These are phyloP conservation scores for Odontocolon sp. DNA, from an alignment of 2,888 invertebrate genomes.

Conservation along the genomic window DNA sequence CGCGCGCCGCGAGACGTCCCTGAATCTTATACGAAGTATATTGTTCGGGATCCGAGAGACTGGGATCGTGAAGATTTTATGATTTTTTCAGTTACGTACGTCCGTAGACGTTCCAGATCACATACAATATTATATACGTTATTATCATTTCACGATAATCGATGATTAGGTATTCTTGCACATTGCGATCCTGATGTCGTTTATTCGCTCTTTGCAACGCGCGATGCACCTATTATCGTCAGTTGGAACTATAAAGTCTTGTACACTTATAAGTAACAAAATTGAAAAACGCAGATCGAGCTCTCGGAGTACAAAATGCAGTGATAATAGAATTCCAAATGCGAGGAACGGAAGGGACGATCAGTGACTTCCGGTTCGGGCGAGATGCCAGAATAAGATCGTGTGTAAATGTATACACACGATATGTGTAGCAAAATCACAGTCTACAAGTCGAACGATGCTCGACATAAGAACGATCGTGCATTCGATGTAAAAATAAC, in stretches of 20 bases:
- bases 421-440: background rate
- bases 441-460: no score
- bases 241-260: no score
- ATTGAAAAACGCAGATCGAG: constrained; percentile 3
- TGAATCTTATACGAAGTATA: constrained; percentile 35
- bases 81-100: constrained; percentile 20
- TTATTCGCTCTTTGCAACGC: background rate
- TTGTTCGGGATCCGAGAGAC: constrained; percentile 39
- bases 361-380: constrained; percentile 60
- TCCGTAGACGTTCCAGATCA: background rate
- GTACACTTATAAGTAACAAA: background rate
- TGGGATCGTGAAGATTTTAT: constrained; percentile 26
- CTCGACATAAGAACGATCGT: background rate
- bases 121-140: background rate
- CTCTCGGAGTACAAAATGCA: constrained; percentile 1
- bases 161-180: no score
- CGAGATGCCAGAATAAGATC: constrained; percentile 46
- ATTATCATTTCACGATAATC: no score
- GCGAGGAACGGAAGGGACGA: constrained; percentile 43
- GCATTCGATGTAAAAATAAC: constrained; percentile 4
- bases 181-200: no score
- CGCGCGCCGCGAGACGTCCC: constrained; percentile 54
- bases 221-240: no score
- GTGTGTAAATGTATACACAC: background rate
- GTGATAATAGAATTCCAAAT: constrained; percentile 44